A percentile compares a stretch with the other conserved stretches of the same genome.
Evolutionary conservation across 2,113 vertebrate species (phyloP).

Genomic region (Corapipo altera): DNA sequence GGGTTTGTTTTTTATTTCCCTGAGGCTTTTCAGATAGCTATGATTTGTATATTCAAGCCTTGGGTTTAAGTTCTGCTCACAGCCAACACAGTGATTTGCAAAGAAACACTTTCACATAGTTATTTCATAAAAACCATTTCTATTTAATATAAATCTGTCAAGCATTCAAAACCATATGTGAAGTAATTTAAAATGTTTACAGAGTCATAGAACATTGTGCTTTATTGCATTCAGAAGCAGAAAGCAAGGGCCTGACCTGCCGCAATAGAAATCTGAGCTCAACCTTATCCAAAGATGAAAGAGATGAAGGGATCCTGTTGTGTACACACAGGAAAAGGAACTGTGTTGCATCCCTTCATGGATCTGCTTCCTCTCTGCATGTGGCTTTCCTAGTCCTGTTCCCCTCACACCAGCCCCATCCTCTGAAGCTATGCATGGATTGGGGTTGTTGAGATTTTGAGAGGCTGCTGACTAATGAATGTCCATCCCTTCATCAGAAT

Average conservation of each 20-base stretch:
- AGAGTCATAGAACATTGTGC: background rate
- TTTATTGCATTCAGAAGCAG: background rate
- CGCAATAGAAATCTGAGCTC: conserved; percentile 4
- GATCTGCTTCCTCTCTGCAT: background rate
- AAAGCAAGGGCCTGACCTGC: background rate
- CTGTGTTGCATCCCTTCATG: background rate
- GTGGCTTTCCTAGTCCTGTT: background rate
- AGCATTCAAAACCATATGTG: conserved; percentile 15
- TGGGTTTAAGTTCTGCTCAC: background rate
- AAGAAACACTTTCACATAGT: background rate
- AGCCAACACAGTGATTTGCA: background rate
- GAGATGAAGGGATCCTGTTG: background rate
- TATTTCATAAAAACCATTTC: conserved; percentile 25
- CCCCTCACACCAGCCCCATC: background rate
- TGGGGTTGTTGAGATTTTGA: background rate
- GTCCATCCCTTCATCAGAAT: background rate
- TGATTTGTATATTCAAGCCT: background rate
- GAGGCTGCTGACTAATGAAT: background rate
- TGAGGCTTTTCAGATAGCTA: background rate
- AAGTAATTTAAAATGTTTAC: conserved; percentile 29
- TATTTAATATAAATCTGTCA: conserved; percentile 49
- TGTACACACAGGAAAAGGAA: background rate
- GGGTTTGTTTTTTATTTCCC: background rate
- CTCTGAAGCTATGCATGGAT: background rate
- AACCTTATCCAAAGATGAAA: background rate